Conservation (phyloP, 2,113 vertebrate genomes). For the Cisticola juncidis region DNA sequence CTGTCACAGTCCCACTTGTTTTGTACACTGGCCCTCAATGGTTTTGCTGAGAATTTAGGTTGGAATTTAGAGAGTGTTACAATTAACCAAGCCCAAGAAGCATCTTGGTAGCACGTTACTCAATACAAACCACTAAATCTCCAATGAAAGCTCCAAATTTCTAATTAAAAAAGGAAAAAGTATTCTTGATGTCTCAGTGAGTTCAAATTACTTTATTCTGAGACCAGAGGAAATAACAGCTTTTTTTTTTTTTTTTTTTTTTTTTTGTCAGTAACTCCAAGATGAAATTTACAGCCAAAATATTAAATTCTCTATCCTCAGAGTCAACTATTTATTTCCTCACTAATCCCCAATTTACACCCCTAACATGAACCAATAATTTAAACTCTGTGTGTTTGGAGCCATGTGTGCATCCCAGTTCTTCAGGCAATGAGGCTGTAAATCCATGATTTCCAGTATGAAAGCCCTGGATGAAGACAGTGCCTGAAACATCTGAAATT, state of each 20-base stretch:
- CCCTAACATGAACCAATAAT: not conserved
- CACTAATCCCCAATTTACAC: not conserved
- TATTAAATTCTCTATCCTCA: not conserved
- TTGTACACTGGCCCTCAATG: not conserved
- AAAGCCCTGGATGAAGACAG: not conserved
- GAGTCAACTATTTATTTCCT: not conserved
- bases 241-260: no score
- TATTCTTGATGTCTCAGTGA: not conserved
- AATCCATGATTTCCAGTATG: not conserved
- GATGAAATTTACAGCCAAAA: not conserved
- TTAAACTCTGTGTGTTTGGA: not conserved
- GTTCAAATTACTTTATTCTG: not conserved
- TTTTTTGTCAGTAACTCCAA: not conserved
- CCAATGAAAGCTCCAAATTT: not conserved
- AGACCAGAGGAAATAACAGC: not conserved
- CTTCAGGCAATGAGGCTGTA: not conserved
- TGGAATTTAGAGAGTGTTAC: not conserved
- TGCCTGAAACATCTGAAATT: not conserved
- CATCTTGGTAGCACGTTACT: not conserved
- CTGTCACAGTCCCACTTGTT: not conserved
- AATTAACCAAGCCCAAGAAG: not conserved
- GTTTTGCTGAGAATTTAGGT: accelerated
- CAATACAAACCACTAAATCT: not conserved
- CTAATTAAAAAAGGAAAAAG: not conserved
- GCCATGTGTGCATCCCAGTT: accelerated